phyloP scores from a whole-genome alignment of 2,888 invertebrate species.

The Spodoptera exigua region DNA sequence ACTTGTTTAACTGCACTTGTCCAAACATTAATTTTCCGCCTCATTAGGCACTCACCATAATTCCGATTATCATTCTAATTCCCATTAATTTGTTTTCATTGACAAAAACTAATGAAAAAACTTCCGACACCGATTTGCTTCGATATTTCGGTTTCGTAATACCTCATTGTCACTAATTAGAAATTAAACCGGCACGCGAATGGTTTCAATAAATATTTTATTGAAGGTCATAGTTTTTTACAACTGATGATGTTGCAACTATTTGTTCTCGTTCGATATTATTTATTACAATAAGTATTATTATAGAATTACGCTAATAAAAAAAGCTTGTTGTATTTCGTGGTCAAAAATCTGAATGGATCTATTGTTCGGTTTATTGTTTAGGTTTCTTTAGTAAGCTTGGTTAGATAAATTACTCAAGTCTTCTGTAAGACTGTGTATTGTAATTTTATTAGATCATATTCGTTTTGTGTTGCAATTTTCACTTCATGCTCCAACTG shows the following conservation, averaged over 20 bases:
- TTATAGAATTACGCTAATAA: slow-evolving; percentile 21
- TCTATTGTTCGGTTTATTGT: not conserved
- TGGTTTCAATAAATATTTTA: slow-evolving; percentile 54
- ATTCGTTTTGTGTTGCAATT: too few species aligned
- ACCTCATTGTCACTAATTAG: slow-evolving; percentile 57
- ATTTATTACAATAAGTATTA: slow-evolving; percentile 37
- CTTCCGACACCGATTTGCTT: slow-evolving; percentile 8
- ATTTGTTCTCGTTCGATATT: slow-evolving; percentile 25
- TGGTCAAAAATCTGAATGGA: slow-evolving; percentile 3
- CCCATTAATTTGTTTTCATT: slow-evolving; percentile 2
- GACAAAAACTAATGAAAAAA: slow-evolving; percentile 18
- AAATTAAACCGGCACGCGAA: slow-evolving; percentile 58
- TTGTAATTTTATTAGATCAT: too few species aligned
- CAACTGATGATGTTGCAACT: slow-evolving; percentile 48
- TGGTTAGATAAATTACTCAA: too few species aligned
- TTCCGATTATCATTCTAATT: not conserved
- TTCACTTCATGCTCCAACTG: too few species aligned
- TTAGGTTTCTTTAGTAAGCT: too few species aligned
- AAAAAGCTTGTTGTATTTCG: slow-evolving; percentile 16
- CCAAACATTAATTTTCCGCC: too few species aligned
- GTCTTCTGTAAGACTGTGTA: too few species aligned
- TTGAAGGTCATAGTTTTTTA: slow-evolving; percentile 56
- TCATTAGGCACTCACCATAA: not conserved
- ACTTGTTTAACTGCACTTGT: too few species aligned
- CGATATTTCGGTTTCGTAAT: slow-evolving; percentile 53